These are phyloP conservation scores for Agriopis aurantiaria DNA, from an alignment of 2,888 invertebrate species.

Conservation along the genomic window DNA sequence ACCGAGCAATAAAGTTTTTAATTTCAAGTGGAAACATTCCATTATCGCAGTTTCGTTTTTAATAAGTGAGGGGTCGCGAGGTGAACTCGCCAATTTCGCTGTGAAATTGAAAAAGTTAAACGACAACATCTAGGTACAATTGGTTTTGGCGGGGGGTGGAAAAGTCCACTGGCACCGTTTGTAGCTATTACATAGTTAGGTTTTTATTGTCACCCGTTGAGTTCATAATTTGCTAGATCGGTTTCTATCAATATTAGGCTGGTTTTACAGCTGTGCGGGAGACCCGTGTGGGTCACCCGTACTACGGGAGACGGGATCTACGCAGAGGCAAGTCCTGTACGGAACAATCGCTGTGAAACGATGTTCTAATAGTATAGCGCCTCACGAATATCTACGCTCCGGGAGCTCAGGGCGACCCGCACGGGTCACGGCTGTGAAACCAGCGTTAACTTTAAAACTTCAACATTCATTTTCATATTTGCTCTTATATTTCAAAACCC, in stretches of 20 bases:
- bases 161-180: conserved; percentile 18
- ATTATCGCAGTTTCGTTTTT: conserved; percentile 69
- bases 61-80: conserved; percentile 63
- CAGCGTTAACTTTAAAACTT: background rate
- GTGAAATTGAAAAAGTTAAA: conserved; percentile 74
- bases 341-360: too few species aligned
- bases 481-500: background rate
- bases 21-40: conserved; percentile 69
- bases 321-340: too few species aligned
- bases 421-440: too few species aligned
- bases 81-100: conserved; percentile 65
- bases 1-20: conserved; percentile 70
- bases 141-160: conserved; percentile 54
- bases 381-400: too few species aligned
- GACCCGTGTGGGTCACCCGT: too few species aligned
- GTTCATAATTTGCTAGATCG: background rate
- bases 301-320: too few species aligned
- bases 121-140: conserved; percentile 62
- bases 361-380: too few species aligned
- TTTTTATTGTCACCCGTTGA: conserved; percentile 8
- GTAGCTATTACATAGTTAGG: conserved; percentile 20
- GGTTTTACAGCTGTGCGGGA: too few species aligned
- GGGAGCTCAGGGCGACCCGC: too few species aligned
- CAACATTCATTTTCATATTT: background rate
- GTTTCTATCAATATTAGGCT: conserved; percentile 11